Evolutionary conservation across 1,140 invertebrate species (phyloP), one percentile per base, ranked within the genome.

Genomic region (Scaptodrosophila lebanonensis): DNA sequence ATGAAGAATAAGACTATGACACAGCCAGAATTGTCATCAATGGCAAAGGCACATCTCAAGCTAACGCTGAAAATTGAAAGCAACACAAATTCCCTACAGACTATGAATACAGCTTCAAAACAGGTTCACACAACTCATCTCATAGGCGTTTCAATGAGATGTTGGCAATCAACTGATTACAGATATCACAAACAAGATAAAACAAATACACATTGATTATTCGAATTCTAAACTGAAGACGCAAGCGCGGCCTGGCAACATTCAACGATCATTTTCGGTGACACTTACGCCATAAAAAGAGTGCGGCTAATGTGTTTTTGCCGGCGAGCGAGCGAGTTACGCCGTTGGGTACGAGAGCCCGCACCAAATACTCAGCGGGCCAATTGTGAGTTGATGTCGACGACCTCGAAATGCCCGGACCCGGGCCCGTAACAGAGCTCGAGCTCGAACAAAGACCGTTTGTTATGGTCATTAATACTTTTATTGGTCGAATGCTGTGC

Each of bases 401-500:
- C 39, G 79, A 66, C 79, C 79, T 83, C 79, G 72, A 70, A 58
- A 13, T 32, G 25, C 16, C 27, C 43, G 38, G 32, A 66, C n/a
- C n/a, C n/a, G 38, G 22, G 47, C 20, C n/a, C 27, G 32, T 7
- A 15, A 18, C 25, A 45, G 35, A 36, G 51, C 61, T 56, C 57
- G 63, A 62, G 62, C 53, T 48, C 52, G 27, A 52, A 76, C 57
- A 68, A 84, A 77, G 69, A 29, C 30, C 56, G 63, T 84, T 85
- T 83, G 76, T 84, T 83, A 69, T 84, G 83, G 68, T 71, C 71
- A 77, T 83, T 83, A 71, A 82, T 73, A 52, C 71, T 77, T 84
- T 84, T 84, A 84, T 84, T 64, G 65, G 39, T 44, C 65, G 64
- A 56, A 60, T 59, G 51, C 63, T 20, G 32, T 15, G 40, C 17